Base-by-base conservation (phyloP, 2,888 invertebrate species). In the Cephus runcator region DNA sequence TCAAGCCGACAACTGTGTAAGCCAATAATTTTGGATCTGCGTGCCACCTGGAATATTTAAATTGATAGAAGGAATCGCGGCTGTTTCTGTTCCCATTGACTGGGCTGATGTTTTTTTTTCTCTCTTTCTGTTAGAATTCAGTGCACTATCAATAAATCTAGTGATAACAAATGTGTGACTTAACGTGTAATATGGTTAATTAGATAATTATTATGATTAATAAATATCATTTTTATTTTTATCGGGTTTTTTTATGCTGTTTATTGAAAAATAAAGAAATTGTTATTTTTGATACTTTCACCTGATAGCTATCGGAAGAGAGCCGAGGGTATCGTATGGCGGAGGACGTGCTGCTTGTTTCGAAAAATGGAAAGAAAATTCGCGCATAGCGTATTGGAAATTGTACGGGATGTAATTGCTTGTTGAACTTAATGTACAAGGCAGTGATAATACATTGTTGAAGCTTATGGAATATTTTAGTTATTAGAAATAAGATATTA, bases 21-120 rank as follows among this genome's bases (percentile, higher is more conserved):
- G 79, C 84, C 86, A 83, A 86, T 86, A 87, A 88, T 87, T 88
- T 88, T 56, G 23, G 40, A 56, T 79, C 35, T 73, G 34, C 76
- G 73, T 76, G 83, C 81, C 81, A 82, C 82, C 80, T 80, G 79
- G 79, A 56, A 56, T 56, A 82, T 78, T 84, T 79, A 78, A 84
- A 83, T 85, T 81, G 83, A 75, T 79, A 83, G 81, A 56, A 23
- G 79, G 75, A 31, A 31, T 68, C 80, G 80, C 77, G 78, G n/a
- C 69, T 75, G 78, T 79, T 77, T 81, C 78, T 75, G 75, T 86
- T 84, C 83, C 84, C 84, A 83, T 76, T 80, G 73, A 33, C 31
- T 76, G 69, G 23, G 23, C 15, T 56, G 15, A 2, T 23, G 2
- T 6, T 15, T 56, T 1, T 4, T 56, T 56, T 6, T 23, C 6